Percentiles rank a stretch among this genome's conserved stretches.
Conservation (phyloP, 2,113 vertebrate species). For the Climacteris rufus region DNA sequence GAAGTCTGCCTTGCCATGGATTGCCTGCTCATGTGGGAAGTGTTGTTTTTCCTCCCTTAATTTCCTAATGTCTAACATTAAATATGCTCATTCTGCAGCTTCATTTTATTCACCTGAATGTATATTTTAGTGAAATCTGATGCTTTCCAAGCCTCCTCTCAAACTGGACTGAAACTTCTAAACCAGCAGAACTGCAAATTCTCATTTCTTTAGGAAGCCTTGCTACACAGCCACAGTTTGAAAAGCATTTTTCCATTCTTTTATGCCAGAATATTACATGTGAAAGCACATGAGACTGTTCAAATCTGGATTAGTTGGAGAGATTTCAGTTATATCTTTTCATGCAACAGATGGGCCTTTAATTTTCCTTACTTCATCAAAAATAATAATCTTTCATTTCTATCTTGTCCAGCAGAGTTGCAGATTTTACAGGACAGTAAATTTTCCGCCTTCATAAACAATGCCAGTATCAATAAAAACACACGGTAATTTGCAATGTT, state of each 20-base stretch:
- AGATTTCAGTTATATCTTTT: not conserved
- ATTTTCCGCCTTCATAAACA: not conserved
- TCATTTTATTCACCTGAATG: too few species aligned
- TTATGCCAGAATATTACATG: not conserved
- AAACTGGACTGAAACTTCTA: not conserved
- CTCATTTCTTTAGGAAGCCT: not conserved
- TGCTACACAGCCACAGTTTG: not conserved
- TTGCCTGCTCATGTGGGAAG: too few species aligned
- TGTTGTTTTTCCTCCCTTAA: too few species aligned
- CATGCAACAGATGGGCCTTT: not conserved
- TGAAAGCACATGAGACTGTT: not conserved
- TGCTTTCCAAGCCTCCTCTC: too few species aligned
- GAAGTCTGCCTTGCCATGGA: too few species aligned
- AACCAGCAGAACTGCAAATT: not conserved
- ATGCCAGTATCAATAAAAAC: not conserved
- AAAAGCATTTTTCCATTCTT: not conserved
- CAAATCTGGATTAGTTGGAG: not conserved
- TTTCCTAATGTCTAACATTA: too few species aligned
- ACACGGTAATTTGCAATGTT: not conserved
- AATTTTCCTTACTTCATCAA: not conserved
- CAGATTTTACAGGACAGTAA: not conserved
- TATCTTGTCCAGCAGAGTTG: not conserved
- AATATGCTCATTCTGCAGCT: too few species aligned
- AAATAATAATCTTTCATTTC: not conserved
- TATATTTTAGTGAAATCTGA: too few species aligned